Base-by-base conservation (phyloP, 2,888 invertebrate genomes). In the Neocrepidodera transversa region DNA sequence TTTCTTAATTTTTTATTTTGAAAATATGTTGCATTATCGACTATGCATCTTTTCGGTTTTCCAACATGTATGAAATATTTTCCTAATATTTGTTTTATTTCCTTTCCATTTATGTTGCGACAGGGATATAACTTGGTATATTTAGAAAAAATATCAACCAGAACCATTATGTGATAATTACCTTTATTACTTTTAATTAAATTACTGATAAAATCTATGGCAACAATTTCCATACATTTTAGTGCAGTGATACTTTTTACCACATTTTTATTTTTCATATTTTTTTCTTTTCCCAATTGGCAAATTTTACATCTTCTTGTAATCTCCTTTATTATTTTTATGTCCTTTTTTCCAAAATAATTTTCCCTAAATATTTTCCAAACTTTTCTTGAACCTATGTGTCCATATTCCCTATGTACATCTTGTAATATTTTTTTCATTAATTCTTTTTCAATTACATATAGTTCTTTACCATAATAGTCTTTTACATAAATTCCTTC, bases 171-270 rank as follows among this genome's bases (percentile, higher is more conserved):
- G 13, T 43, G 6, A n/a, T 53, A 43, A 13, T 54, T 14, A n/a
- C 54, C 45, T 11, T 18, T 20, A 8, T 7, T 54, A 23, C 26
- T 54, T 42, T 11, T 42, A 30, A 49, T 53, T 40, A 42, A 38
- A 48, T 53, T 40, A 26, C 10, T 52, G 28, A 52, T 8, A 40
- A 53, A 52, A 35, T 48, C 42, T 13, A 58, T 58, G 7, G 53
- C 54, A 5, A 54, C 23, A 13, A 54, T 23, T 36, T 54, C 23
- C n/a, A 45, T 8, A 4, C 36, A 26, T 35, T 35, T 4, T 16
- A 2, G 6, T 28, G 10, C 8, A 2, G 10, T 28, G 6, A 28
- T 28, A 28, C 28, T 28, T 28, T 28, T 10, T 8, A 28, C 28
- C 10, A 10, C 10, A 10, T 28, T 3, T 28, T 28, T 3, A 28